Conservation (phyloP, 2,113 vertebrate species). For the Cranoglanis bouderius region DNA sequence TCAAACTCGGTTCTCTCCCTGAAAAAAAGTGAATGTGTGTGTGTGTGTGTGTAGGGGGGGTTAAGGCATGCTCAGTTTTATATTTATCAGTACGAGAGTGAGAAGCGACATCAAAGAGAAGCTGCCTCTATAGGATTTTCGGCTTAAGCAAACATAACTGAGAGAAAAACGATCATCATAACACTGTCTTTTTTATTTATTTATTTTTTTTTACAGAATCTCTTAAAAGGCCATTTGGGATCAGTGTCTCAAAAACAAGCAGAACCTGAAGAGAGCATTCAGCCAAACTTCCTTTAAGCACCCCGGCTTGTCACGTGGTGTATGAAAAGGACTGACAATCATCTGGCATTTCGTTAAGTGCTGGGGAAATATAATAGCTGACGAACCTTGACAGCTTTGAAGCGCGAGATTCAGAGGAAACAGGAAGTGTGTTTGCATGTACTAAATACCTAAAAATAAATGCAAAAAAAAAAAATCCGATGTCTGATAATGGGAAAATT, state of each 20-base stretch:
- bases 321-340: constrained; percentile 38
- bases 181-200: constrained; percentile 47
- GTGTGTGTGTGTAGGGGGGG: constrained; percentile 50
- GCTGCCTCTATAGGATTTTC: constrained; percentile 69
- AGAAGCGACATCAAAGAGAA: constrained; percentile 70
- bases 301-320: background rate
- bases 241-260: constrained; percentile 40
- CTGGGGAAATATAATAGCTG: background rate
- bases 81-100: constrained; percentile 68
- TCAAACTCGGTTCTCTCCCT: constrained; percentile 56
- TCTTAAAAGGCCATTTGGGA: constrained; percentile 51
- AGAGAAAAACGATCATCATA: constrained; percentile 65
- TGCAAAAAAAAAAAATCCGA: background rate
- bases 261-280: constrained; percentile 22
- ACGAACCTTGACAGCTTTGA: constrained; percentile 24
- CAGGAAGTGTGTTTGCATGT: background rate
- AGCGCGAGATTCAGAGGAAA: background rate
- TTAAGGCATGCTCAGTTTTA: constrained; percentile 70
- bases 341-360: constrained; percentile 23
- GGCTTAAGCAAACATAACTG: constrained; percentile 70
- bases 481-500: background rate
- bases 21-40: constrained; percentile 39
- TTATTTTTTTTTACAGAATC: constrained; percentile 44
- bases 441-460: background rate
- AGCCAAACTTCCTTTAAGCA: constrained; percentile 21